phyloP scores from a whole-genome alignment of 2,797 vertebrate species.

The Molossus molossus region DNA sequence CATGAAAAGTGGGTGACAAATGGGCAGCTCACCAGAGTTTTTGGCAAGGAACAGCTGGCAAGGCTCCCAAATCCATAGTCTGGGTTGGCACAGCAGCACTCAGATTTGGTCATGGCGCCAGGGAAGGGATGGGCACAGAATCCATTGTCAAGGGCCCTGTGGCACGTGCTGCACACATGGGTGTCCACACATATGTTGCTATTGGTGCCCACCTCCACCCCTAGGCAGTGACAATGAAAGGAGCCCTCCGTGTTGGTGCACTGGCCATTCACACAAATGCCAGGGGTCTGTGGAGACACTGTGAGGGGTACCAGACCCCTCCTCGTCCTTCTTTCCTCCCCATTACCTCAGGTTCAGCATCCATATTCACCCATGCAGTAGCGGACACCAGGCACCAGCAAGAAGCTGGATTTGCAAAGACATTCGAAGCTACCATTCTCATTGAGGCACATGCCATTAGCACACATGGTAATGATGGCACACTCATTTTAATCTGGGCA shows the following conservation, averaged over 20 bases:
- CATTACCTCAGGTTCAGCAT: neutral
- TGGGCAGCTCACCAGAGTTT: no score
- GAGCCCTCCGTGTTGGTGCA: slow-evolving; percentile 96
- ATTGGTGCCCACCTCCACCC: slow-evolving; percentile 93
- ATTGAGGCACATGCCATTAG: slow-evolving; percentile 97
- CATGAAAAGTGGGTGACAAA: no score
- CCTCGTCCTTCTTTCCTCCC: neutral
- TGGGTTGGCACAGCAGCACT: no score
- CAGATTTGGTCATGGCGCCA: no score
- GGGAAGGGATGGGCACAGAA: no score
- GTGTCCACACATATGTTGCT: slow-evolving; percentile 95
- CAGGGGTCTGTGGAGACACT: slow-evolving; percentile 90
- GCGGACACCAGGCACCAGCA: slow-evolving; percentile 94
- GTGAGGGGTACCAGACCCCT: accelerated
- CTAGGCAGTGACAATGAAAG: slow-evolving; percentile 96
- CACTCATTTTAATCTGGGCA: slow-evolving; percentile 95
- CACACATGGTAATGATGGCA: slow-evolving; percentile 96
- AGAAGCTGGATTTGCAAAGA: slow-evolving; percentile 96
- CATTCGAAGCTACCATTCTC: slow-evolving; percentile 97
- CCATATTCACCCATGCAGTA: slow-evolving; percentile 93
- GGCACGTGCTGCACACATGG: no score
- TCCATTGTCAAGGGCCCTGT: no score
- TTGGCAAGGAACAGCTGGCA: no score
- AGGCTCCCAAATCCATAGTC: no score
- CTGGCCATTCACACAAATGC: slow-evolving; percentile 96